phyloP scores from a whole-genome alignment of 1,140 invertebrate genomes.

The Zelostemma sp. region DNA sequence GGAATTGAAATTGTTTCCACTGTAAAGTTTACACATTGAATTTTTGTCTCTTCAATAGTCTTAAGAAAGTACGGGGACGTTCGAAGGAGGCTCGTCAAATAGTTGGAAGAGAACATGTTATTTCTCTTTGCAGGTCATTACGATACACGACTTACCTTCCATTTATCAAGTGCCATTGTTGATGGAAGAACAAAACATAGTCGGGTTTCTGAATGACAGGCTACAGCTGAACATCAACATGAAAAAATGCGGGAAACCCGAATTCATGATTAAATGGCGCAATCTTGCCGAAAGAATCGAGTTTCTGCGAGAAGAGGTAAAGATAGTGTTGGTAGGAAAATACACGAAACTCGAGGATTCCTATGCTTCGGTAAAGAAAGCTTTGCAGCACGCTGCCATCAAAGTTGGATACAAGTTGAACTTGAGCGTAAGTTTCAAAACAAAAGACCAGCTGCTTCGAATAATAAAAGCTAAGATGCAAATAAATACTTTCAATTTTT shows the following conservation, averaged over 20 bases:
- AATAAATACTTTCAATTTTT: background rate
- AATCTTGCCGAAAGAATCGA: conserved; percentile 89
- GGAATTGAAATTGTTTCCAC: too few species aligned
- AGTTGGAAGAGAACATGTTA: too few species aligned
- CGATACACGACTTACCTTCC: conserved; percentile 93
- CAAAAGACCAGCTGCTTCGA: too few species aligned
- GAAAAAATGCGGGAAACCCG: conserved; percentile 72
- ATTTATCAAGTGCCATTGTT: conserved; percentile 97
- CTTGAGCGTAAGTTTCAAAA: conserved; percentile 73
- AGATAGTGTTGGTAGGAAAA: conserved; percentile 98
- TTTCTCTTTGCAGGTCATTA: conserved; percentile 83
- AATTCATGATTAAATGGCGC: conserved; percentile 91
- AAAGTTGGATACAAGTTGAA: conserved; percentile 87
- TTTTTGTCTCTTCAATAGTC: too few species aligned
- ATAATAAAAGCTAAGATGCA: too few species aligned
- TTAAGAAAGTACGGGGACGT: too few species aligned
- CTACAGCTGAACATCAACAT: conserved; percentile 82
- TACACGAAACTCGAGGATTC: conserved; percentile 97
- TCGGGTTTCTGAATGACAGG: conserved; percentile 87
- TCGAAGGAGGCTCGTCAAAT: too few species aligned
- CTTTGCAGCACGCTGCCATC: conserved; percentile 92
- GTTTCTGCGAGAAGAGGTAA: conserved; percentile 83
- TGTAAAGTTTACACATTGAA: too few species aligned
- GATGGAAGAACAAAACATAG: conserved; percentile 91
- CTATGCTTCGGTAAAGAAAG: conserved; percentile 96